A percentile compares a stretch with the other conserved stretches of the same genome.
These are phyloP conservation scores for Lepidocyrtinus sp. DNA, from an alignment of 2,888 invertebrate genomes.

Conservation along the genomic window DNA sequence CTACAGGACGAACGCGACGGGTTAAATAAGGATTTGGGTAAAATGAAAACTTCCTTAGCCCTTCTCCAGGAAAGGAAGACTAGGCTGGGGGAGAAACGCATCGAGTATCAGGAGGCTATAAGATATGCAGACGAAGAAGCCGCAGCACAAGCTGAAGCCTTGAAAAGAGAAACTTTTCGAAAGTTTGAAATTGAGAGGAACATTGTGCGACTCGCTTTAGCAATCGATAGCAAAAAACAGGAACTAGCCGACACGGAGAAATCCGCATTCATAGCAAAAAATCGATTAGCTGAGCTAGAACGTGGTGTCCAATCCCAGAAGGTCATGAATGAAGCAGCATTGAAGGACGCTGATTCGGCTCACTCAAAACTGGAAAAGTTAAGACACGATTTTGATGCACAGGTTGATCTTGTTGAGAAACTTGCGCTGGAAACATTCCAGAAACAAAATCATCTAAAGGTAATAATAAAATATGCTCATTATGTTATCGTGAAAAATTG, in stretches of 20 bases:
- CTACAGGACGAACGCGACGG: constrained; percentile 59
- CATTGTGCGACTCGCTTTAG: constrained; percentile 38
- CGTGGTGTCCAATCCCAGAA: constrained; percentile 54
- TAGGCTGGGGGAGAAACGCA: constrained; percentile 38
- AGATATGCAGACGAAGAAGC: constrained; percentile 60
- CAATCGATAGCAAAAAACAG: constrained; percentile 48
- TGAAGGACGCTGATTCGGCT: constrained; percentile 61
- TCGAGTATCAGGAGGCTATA: constrained; percentile 56
- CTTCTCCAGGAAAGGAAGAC: constrained; percentile 45
- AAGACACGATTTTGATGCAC: constrained; percentile 60
- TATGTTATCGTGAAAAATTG: neutral
- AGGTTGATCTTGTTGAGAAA: constrained; percentile 59
- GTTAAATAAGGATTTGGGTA: constrained; percentile 51
- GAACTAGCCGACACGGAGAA: constrained; percentile 51
- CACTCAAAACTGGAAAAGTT: constrained; percentile 60
- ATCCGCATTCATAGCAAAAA: constrained; percentile 31
- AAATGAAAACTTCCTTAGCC: constrained; percentile 51
- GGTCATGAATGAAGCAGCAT: constrained; percentile 57
- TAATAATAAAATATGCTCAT: constrained; percentile 28
- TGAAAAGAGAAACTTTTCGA: constrained; percentile 59
- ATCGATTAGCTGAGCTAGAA: constrained; percentile 58
- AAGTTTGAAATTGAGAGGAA: constrained; percentile 54
- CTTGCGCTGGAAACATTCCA: constrained; percentile 56
- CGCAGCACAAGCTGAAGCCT: constrained; percentile 58
- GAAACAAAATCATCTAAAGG: constrained; percentile 61